A percentile compares a stretch with the other conserved stretches of the same genome.
Conservation (phyloP, 2,113 vertebrate genomes). For the Mugil cephalus region DNA sequence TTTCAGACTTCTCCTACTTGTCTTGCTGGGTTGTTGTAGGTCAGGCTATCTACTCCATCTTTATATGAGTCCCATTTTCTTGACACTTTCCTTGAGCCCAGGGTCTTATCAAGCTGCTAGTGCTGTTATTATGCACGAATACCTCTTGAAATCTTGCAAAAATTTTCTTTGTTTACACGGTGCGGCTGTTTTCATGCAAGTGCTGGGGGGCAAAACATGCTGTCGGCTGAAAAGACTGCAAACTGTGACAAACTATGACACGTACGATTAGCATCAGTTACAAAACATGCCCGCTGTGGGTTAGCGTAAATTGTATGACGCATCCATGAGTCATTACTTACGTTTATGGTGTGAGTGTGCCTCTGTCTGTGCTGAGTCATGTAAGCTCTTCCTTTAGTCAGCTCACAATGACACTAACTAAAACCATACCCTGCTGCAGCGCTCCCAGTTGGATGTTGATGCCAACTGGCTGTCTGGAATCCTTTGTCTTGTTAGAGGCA, state of each 20-base stretch:
- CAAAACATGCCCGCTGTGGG: background rate
- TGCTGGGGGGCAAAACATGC: constrained; percentile 19
- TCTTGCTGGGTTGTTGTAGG: background rate
- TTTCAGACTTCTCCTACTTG: background rate
- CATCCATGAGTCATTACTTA: constrained; percentile 32
- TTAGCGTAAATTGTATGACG: background rate
- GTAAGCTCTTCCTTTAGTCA: constrained; percentile 4
- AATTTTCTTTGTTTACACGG: constrained; percentile 24
- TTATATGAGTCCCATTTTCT: constrained; percentile 15
- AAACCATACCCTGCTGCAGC: background rate
- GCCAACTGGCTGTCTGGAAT: background rate
- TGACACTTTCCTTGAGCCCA: constrained; percentile 32
- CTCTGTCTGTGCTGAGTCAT: constrained; percentile 38
- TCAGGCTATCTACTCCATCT: background rate
- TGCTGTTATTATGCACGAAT: constrained; percentile 54
- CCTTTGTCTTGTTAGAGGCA: constrained; percentile 6
- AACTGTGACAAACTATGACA: constrained; percentile 2
- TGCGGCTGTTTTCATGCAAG: constrained; percentile 26
- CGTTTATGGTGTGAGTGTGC: constrained; percentile 27
- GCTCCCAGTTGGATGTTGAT: constrained; percentile 9
- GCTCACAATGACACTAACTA: constrained; percentile 1
- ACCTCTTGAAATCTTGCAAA: constrained; percentile 39
- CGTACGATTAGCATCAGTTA: constrained; percentile 14
- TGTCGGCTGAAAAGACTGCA: constrained; percentile 11
- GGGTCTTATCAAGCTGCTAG: constrained; percentile 44